Evolutionary conservation across 2,888 invertebrate genomes (phyloP).

Genomic region (Mimas tiliae): DNA sequence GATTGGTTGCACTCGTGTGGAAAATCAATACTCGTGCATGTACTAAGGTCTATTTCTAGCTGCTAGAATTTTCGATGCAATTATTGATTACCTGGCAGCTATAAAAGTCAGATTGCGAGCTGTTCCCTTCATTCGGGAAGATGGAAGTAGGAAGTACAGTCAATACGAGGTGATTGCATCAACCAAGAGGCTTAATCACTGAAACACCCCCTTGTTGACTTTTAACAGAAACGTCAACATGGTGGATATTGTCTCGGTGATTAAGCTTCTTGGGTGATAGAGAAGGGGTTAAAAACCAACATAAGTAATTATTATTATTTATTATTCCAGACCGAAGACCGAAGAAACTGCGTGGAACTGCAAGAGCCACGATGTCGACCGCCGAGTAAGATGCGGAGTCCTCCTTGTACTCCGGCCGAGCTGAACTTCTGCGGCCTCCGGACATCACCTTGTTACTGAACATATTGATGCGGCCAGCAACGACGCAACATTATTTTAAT

Average conservation of each 20-base stretch:
- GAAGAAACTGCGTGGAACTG: no score
- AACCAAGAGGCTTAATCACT: not conserved
- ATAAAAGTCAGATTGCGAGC: not conserved
- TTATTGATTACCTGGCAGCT: not conserved
- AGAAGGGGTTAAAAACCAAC: no score
- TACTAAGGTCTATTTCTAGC: not conserved
- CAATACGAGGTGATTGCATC: not conserved
- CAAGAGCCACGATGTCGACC: no score
- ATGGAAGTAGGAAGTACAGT: not conserved
- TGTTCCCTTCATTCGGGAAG: not conserved
- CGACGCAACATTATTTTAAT: no score
- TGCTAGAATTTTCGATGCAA: not conserved
- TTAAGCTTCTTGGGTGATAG: not conserved
- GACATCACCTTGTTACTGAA: no score
- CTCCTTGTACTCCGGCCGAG: no score
- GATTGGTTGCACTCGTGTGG: not conserved
- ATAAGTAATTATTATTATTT: no score
- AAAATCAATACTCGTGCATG: conserved; percentile 18
- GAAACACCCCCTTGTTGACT: not conserved
- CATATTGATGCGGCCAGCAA: no score
- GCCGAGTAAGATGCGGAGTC: no score
- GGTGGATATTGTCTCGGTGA: not conserved
- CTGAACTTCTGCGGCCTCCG: no score
- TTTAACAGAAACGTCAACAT: not conserved
- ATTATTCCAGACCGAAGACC: no score